Conservation (phyloP, 1,140 invertebrate species). For the Chrysoperla carnea region DNA sequence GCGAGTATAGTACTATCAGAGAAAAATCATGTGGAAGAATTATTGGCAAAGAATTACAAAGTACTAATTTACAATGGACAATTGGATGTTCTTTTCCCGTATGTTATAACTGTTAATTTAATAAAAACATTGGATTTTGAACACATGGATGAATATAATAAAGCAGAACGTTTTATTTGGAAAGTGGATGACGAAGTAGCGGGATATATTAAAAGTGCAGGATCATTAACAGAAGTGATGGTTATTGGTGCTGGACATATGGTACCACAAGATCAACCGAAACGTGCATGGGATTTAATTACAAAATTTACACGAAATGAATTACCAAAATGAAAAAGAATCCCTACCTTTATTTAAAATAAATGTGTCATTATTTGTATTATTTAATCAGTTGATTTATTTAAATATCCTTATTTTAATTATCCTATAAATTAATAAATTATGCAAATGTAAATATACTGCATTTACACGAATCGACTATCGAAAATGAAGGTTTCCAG, state of each 20-base stretch:
- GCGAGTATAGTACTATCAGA: too few relatives aligned
- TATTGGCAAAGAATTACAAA: conserved; percentile 29
- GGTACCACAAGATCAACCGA: conserved; percentile 31
- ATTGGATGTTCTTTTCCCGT: conserved; percentile 69
- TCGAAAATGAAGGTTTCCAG: too few relatives aligned
- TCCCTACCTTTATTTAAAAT: too few relatives aligned
- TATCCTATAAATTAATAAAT: too few relatives aligned
- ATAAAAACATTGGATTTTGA: conserved; percentile 48
- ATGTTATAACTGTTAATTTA: conserved; percentile 57
- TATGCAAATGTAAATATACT: too few relatives aligned
- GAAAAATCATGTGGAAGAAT: too few relatives aligned
- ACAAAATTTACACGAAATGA: neutral
- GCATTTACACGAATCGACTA: too few relatives aligned
- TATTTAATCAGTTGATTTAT: too few relatives aligned
- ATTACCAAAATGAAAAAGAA: too few relatives aligned
- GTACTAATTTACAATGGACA: conserved; percentile 68
- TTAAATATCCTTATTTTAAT: too few relatives aligned
- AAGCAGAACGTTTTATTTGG: conserved; percentile 46
- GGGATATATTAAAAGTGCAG: conserved; percentile 25
- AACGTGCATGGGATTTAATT: conserved; percentile 1
- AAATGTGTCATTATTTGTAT: too few relatives aligned
- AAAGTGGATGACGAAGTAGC: conserved; percentile 44
- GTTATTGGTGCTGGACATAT: conserved; percentile 33
- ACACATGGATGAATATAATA: conserved; percentile 41
- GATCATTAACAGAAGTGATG: conserved; percentile 28